These are phyloP conservation scores for Varecia variegata DNA, from an alignment of 2,797 vertebrate genomes.

Conservation along the genomic window DNA sequence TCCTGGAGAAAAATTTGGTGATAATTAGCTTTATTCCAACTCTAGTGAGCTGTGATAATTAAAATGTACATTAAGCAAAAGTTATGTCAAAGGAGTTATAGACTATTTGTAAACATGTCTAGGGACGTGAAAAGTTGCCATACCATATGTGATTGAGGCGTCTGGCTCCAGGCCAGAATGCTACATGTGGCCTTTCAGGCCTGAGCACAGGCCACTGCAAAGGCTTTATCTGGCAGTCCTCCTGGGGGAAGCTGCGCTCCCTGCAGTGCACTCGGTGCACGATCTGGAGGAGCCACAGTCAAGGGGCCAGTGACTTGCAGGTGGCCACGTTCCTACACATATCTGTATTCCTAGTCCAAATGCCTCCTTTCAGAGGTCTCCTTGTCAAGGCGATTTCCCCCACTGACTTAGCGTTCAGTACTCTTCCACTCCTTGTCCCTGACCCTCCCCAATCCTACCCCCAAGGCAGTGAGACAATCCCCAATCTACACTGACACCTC, in stretches of 20 bases:
- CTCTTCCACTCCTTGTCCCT: background rate
- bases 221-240: background rate
- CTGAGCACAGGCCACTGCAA: background rate
- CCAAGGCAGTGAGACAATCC: background rate
- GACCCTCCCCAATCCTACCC: background rate
- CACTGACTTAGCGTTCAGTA: background rate
- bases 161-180: background rate
- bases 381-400: background rate
- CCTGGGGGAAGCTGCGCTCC: background rate
- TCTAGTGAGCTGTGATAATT: background rate
- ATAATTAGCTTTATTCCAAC: conserved; percentile 1
- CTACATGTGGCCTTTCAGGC: background rate
- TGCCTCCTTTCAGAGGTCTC: background rate
- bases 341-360: background rate
- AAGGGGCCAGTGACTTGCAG: background rate
- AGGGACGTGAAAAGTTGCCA: background rate
- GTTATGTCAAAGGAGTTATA: background rate
- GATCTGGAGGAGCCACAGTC: background rate
- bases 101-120: background rate
- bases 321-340: background rate
- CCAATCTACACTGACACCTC: background rate
- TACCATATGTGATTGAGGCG: background rate
- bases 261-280: rapidly evolving
- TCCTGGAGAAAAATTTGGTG: background rate
- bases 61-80: background rate